Percentiles rank a stretch among this genome's conserved stretches.
Conservation (phyloP, 2,797 vertebrate species). For the Acanthurus lineatus region DNA sequence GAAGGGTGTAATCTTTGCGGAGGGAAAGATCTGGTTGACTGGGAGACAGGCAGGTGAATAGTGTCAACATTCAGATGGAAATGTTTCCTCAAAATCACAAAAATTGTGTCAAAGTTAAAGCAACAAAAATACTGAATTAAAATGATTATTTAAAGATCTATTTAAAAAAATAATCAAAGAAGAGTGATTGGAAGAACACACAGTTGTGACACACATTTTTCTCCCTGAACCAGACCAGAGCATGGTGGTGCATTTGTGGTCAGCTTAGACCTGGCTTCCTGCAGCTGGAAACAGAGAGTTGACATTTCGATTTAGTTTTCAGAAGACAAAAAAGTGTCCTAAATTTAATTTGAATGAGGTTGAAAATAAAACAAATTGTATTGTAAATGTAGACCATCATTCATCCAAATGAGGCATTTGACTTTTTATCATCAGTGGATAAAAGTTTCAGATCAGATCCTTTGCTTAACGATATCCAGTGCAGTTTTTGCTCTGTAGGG, state of each 20-base stretch:
- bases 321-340: not conserved
- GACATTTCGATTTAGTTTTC: not conserved
- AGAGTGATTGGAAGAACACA: not conserved
- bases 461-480: not conserved
- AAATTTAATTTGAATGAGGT: not conserved
- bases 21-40: slow-evolving; percentile 64
- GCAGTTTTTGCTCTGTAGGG: not conserved
- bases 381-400: not conserved
- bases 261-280: not conserved
- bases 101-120: slow-evolving; percentile 9
- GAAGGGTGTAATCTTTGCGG: slow-evolving; percentile 74
- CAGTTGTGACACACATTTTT: not conserved
- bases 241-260: not conserved
- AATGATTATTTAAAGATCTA: not conserved
- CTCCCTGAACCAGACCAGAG: too few species aligned
- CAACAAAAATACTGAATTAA: not conserved
- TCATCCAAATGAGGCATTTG: not conserved
- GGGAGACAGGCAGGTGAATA: slow-evolving; percentile 73
- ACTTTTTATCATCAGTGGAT: not conserved
- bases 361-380: not conserved
- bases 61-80: slow-evolving; percentile 52
- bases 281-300: not conserved
- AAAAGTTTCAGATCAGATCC: not conserved
- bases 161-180: not conserved
- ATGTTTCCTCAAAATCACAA: slow-evolving; percentile 31